Evolutionary conservation across 2,888 invertebrate species (phyloP).

Genomic region (Archaeoteleia sp.): DNA sequence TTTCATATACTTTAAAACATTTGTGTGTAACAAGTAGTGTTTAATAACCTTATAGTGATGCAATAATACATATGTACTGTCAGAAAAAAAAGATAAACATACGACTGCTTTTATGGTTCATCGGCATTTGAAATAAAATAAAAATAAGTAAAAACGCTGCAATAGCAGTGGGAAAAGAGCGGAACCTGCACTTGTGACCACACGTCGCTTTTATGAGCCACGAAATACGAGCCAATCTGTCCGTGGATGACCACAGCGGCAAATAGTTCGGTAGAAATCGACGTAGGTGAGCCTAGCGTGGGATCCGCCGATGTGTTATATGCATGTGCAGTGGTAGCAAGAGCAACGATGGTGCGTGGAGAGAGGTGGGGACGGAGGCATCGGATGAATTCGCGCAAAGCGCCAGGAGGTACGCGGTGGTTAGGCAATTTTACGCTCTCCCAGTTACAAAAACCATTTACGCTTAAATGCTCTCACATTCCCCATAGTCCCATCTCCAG

Average conservation of each 20-base stretch:
- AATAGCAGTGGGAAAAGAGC: constrained; percentile 5
- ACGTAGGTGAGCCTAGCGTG: constrained; percentile 43
- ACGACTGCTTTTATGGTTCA: too few relatives aligned
- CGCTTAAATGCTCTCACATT: constrained; percentile 71
- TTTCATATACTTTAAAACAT: too few relatives aligned
- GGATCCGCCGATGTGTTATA: constrained; percentile 14
- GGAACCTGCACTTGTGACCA: constrained; percentile 13
- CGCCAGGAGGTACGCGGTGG: constrained; percentile 67
- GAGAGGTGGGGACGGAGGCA: constrained; percentile 39
- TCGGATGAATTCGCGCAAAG: constrained; percentile 66
- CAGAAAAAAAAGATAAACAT: too few relatives aligned
- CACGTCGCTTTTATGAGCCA: constrained; percentile 68
- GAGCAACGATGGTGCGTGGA: constrained; percentile 40
- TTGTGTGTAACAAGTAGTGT: too few relatives aligned
- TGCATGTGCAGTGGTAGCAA: constrained; percentile 28
- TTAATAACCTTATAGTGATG: too few relatives aligned
- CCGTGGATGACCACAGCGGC: constrained; percentile 66
- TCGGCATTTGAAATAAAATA: constrained; percentile 18
- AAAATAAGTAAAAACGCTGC: constrained; percentile 17
- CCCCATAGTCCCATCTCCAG: constrained; percentile 55
- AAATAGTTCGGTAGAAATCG: constrained; percentile 69
- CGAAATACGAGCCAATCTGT: constrained; percentile 71
- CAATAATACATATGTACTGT: too few relatives aligned
- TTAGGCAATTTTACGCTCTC: constrained; percentile 74
- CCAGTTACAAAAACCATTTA: constrained; percentile 74